Evolutionary conservation across 2,797 vertebrate genomes (phyloP), one percentile per base, ranked within the genome.

Genomic region (Paedocypris micromegethes): DNA sequence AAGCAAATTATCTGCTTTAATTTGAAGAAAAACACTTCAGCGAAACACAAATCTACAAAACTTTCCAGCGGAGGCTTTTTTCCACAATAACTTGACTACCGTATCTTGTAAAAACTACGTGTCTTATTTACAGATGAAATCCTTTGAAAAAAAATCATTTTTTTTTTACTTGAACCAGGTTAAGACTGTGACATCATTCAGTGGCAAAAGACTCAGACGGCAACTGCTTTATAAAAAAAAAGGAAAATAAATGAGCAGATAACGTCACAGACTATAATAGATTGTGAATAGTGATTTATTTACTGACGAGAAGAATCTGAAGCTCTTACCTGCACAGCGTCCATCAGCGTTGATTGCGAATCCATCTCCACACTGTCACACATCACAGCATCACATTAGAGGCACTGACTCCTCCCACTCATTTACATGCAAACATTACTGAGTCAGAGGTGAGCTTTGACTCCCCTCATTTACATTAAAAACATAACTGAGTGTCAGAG

Each of bases 321-420:
- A 58, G 23, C 40, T 4, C 88, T 89, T 82, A 95, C 93, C 93
- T 79, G 82, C 79, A 60, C 93, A 95, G 73, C 83, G 89, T 67
- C 92, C 91, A 2, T 85, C 89, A 78, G 85, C 80, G 6, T 89
- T 86, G 79, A 92, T 86, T 66, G 86, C 86, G 80, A 96, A 95
- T 79, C 91, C 91, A 75, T 89, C 79, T 70, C 93, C 93, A 8
- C 92, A 95, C 93, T 94, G 80, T 68, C 78, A 78, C 71, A 53
- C 4, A 72, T 42, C 47, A 43, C 49, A 2, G 5, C 48, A 59
- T 48, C 38, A 5, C 5, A 44, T 3, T 50, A 38, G 8, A 23
- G 41, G 37, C 9, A 8, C 2, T 6, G 46, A 61, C 5, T 23
- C 23, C 23, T 23, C 23, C 23, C 23, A 23, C 23, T 23, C 23